A percentile compares a stretch with the other conserved stretches of the same genome.
These are phyloP conservation scores for Drosophila melanogaster DNA, from an alignment of 1,140 invertebrate genomes.

Conservation along the genomic window DNA sequence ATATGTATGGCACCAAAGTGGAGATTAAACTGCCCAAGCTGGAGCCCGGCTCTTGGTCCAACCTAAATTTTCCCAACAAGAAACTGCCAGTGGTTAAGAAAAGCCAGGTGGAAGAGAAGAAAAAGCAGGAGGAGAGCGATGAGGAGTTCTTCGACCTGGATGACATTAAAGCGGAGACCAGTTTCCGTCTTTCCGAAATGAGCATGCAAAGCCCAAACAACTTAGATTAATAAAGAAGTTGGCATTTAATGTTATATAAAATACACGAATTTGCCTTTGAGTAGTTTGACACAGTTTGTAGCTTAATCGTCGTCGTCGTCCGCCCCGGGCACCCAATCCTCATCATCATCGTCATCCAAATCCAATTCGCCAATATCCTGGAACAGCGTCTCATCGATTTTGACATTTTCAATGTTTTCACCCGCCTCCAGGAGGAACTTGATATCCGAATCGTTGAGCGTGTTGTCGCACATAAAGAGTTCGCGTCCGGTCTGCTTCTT, in stretches of 20 bases:
- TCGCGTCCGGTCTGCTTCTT: slow-evolving; percentile 94
- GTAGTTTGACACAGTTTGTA: slow-evolving; percentile 13
- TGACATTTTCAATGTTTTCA: slow-evolving; percentile 91
- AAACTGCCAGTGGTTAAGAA: slow-evolving; percentile 48
- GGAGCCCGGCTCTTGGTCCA: slow-evolving; percentile 92
- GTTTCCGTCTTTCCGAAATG: slow-evolving; percentile 62
- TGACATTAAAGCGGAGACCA: slow-evolving; percentile 84
- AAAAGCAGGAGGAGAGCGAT: slow-evolving; percentile 57
- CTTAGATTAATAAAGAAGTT: slow-evolving; percentile 54
- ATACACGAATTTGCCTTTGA: slow-evolving; percentile 54
- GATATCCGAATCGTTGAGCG: slow-evolving; percentile 97
- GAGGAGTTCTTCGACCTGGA: slow-evolving; percentile 81
- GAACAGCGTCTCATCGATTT: slow-evolving; percentile 97
- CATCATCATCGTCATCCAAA: slow-evolving; percentile 90
- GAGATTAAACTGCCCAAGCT: slow-evolving; percentile 97
- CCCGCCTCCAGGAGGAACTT: slow-evolving; percentile 96
- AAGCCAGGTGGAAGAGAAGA: slow-evolving; percentile 11
- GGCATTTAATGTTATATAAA: slow-evolving; percentile 63
- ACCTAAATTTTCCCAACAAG: slow-evolving; percentile 88
- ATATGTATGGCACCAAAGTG: slow-evolving; percentile 96
- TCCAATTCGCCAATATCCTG: slow-evolving; percentile 96
- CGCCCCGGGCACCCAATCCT: slow-evolving; percentile 76
- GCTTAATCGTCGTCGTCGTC: slow-evolving; percentile 69
- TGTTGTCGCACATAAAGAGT: slow-evolving; percentile 96
- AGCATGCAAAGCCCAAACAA: slow-evolving; percentile 54